A percentile compares a stretch with the other conserved stretches of the same genome.
phyloP scores from a whole-genome alignment of 2,113 vertebrate species.

The Eublepharis macularius region DNA sequence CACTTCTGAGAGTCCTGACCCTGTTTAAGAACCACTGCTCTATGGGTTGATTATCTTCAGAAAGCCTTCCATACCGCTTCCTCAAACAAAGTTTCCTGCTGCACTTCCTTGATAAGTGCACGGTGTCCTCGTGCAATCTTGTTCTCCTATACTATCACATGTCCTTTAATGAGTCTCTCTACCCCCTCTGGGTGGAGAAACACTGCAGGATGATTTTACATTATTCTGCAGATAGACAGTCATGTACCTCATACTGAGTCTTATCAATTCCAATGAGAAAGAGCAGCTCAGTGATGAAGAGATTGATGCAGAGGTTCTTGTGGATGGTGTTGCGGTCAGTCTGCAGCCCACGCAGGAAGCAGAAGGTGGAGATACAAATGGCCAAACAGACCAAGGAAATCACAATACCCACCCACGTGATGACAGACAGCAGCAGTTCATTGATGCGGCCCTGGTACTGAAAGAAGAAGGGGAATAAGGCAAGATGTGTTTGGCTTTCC shows the following conservation, averaged over 20 bases:
- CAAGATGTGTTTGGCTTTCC: not conserved
- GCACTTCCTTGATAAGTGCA: not conserved
- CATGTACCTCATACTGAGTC: constrained; percentile 87
- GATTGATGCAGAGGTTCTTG: constrained; percentile 97
- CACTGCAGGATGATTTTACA: not conserved
- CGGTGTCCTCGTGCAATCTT: not conserved
- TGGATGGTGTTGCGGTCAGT: constrained; percentile 95
- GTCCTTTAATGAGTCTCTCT: not conserved
- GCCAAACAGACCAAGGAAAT: constrained; percentile 93
- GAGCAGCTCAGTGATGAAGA: constrained; percentile 93
- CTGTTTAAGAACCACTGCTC: not conserved
- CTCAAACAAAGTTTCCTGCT: not conserved
- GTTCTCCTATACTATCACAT: not conserved
- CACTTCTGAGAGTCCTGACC: too few relatives aligned
- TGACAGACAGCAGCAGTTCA: constrained; percentile 90
- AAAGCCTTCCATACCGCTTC: not conserved
- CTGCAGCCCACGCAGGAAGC: constrained; percentile 93
- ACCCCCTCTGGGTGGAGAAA: not conserved
- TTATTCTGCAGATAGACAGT: not conserved
- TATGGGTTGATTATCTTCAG: not conserved
- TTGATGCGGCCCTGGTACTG: constrained; percentile 88
- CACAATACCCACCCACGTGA: constrained; percentile 95
- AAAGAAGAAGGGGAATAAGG: not conserved
- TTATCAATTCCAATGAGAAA: constrained; percentile 97
- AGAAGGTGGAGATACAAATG: constrained; percentile 95